A percentile compares a stretch with the other conserved stretches of the same genome.
Conservation (phyloP, 30 jellyfish, hydroid and myxozoan species). For the Mastigias papua region DNA sequence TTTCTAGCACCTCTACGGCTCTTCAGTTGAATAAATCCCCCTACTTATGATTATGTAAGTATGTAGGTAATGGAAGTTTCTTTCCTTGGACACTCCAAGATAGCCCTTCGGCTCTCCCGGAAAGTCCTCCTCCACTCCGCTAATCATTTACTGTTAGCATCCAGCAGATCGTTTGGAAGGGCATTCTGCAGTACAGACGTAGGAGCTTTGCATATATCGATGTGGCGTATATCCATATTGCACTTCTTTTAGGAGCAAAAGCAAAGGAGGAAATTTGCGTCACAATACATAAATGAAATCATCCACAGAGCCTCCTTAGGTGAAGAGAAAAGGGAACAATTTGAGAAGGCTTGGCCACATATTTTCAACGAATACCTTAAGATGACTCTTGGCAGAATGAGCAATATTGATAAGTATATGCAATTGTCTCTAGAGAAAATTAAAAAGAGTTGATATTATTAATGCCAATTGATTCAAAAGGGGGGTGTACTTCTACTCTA, state of each 20-base stretch:
- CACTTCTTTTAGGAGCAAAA: conserved; percentile 23
- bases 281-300: conserved; percentile 27
- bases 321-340: conserved; percentile 45
- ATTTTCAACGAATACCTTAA: conserved; percentile 30
- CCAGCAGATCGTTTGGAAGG: too few relatives aligned
- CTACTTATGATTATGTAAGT: too few relatives aligned
- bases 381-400: conserved; percentile 29
- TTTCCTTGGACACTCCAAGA: too few relatives aligned
- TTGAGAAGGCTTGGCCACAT: conserved; percentile 57
- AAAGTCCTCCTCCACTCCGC: too few relatives aligned
- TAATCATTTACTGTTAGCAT: too few relatives aligned
- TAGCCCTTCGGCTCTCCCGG: too few relatives aligned
- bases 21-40: too few relatives aligned
- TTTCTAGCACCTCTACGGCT: too few relatives aligned
- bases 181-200: too few relatives aligned
- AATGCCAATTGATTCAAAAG: neutral
- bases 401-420: conserved; percentile 42
- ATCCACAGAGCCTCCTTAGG: conserved; percentile 10
- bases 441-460: conserved; percentile 28
- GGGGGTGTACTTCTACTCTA: neutral
- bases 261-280: conserved; percentile 32
- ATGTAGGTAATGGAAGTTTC: too few relatives aligned
- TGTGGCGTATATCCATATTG: too few relatives aligned
- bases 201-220: too few relatives aligned
- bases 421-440: conserved; percentile 40